These are phyloP conservation scores for Heloderma charlesbogerti DNA, from an alignment of 2,113 vertebrate genomes.

Conservation along the genomic window DNA sequence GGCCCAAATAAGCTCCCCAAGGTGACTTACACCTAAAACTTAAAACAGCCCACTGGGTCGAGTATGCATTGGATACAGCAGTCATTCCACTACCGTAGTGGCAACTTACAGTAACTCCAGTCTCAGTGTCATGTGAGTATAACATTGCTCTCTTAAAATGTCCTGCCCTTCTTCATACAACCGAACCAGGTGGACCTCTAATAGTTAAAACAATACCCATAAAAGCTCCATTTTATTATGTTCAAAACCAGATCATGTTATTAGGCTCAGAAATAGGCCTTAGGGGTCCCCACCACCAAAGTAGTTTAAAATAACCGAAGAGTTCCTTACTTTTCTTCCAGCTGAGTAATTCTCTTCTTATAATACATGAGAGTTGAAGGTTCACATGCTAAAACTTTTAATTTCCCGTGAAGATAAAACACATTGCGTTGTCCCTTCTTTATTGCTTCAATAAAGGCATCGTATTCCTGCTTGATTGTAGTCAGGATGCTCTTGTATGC, in stretches of 20 bases:
- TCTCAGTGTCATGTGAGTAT: background rate
- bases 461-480: conserved; percentile 81
- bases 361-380: conserved; percentile 66
- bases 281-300: background rate
- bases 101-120: too few species aligned
- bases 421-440: conserved; percentile 66
- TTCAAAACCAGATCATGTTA: background rate
- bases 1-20: too few species aligned
- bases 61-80: too few species aligned
- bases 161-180: too few species aligned
- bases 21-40: too few species aligned
- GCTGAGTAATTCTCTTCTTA: conserved; percentile 71
- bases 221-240: background rate
- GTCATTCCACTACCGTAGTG: too few species aligned
- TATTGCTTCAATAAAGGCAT: conserved; percentile 73
- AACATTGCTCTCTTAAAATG: background rate
- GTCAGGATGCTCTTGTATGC: conserved; percentile 79
- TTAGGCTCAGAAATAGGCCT: background rate
- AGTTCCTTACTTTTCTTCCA: conserved; percentile 76
- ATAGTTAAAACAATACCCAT: background rate
- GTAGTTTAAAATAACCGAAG: background rate
- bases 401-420: conserved; percentile 58
- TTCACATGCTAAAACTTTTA: conserved; percentile 66
- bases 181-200: background rate
- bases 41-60: too few species aligned